Evolutionary conservation across 2,888 invertebrate species (phyloP).

Genomic region (Melanotus villosus): DNA sequence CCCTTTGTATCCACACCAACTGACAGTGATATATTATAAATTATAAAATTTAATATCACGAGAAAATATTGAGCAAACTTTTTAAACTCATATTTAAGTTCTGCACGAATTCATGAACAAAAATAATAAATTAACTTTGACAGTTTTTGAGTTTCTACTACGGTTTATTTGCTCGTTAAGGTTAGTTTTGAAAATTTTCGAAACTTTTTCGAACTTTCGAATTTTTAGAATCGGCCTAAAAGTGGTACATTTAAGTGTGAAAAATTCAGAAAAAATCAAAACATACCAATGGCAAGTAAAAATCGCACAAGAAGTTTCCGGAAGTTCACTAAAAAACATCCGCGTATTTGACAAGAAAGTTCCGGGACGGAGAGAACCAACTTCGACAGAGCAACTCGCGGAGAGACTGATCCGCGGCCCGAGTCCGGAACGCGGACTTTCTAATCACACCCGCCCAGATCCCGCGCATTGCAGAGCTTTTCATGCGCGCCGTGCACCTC

Average conservation of each 20-base stretch:
- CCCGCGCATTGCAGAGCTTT: constrained; percentile 57
- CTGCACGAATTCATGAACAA: not conserved
- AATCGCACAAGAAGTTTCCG: constrained; percentile 43
- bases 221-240: not conserved
- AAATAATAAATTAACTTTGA: not conserved
- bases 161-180: too few relatives aligned
- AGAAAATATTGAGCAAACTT: not conserved
- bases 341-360: constrained; percentile 47
- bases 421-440: constrained; percentile 55
- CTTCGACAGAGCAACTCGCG: constrained; percentile 47
- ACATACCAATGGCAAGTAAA: constrained; percentile 33
- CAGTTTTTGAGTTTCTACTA: not conserved
- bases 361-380: constrained; percentile 43
- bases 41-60: not conserved
- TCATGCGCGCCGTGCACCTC: constrained; percentile 50
- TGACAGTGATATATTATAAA: constrained; percentile 28
- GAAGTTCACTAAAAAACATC: constrained; percentile 49
- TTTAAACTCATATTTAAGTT: not conserved
- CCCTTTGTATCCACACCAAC: constrained; percentile 12
- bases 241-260: not conserved
- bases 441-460: constrained; percentile 60
- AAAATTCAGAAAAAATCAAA: not conserved
- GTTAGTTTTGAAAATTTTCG: too few relatives aligned
- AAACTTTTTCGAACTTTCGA: too few relatives aligned
- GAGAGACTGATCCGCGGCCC: constrained; percentile 52